Base-by-base conservation (phyloP, 2,113 vertebrate genomes). In the Actenoides hombroni region DNA sequence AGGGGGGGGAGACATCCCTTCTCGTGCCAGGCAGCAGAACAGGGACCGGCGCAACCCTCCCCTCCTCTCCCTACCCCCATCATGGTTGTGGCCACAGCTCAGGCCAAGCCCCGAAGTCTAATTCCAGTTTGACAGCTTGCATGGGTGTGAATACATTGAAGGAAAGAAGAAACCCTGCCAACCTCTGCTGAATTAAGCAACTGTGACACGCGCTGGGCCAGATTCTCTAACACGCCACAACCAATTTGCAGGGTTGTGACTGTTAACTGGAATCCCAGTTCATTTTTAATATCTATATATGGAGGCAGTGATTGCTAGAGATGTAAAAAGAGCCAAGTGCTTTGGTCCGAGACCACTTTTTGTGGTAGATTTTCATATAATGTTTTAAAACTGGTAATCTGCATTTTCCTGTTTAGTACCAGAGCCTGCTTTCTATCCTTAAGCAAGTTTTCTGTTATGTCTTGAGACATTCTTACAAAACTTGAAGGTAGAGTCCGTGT, bases 91-190 rank as follows among this genome's bases (percentile, higher is more conserved):
- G 88, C 94, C 88, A 88, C 82, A 78, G 60, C 69, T 78, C 12
- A 0, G 19, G 16, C 79, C 76, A n/a, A 94, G 40, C 57, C 31
- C 61, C 71, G 68, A 70, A 56, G 57, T 65, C 31, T 68, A 81
- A 89, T 79, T 94, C 35, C 88, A 91, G n/a, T 67, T 79, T 93
- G 91, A 96, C 94, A 96, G 94, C 94, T 95, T 97, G 95, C 90
- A 94, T 84, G 91, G 88, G 88, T 93, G 90, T 93, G 95, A 88
- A 94, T 84, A 82, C 37, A 78, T 74, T 39, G 59, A 74, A 92
- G 86, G 56, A 28, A 94, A 82, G 78, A 88, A 82, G 48, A 81
- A 90, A 61, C 40, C 49, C 57, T 73, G 92, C 91, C 95, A 96
- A 59, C 40, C 48, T 87, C 29, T 61, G 88, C 93, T 91, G 83